A percentile compares a stretch with the other conserved stretches of the same genome.
Conservation (phyloP, 2,797 vertebrate species). For the Crocidura indochinensis region DNA sequence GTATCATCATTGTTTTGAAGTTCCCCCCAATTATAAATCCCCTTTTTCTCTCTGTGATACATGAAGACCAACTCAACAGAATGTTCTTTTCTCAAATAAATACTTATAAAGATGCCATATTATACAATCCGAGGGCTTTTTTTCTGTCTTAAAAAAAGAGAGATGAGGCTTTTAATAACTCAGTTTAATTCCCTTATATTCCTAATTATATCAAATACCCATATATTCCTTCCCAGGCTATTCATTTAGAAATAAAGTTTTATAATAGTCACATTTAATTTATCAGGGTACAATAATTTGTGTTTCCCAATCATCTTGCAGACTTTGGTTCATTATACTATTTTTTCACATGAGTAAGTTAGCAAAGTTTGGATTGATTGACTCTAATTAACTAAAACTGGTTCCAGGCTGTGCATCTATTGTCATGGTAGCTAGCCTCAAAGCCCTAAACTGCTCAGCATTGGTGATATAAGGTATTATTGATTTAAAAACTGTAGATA, state of each 20-base stretch:
- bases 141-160: constrained; percentile 81
- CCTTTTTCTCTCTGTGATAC: neutral
- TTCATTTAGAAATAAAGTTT: constrained; percentile 91
- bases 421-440: constrained; percentile 99
- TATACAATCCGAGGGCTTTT: constrained; percentile 56
- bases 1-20: neutral
- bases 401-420: constrained; percentile 99
- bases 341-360: constrained; percentile 99
- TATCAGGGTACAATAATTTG: constrained; percentile 96
- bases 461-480: constrained; percentile 91
- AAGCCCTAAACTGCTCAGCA: constrained; percentile 93
- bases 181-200: constrained; percentile 85
- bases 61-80: neutral
- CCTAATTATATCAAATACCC: constrained; percentile 91
- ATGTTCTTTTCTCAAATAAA: constrained; percentile 40
- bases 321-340: constrained; percentile 99
- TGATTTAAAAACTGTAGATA: constrained; percentile 90
- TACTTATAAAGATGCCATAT: constrained; percentile 28
- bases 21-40: too few relatives aligned
- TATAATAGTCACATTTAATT: constrained; percentile 94
- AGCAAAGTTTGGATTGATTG: constrained; percentile 99
- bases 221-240: constrained; percentile 88
- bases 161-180: constrained; percentile 80
- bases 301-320: constrained; percentile 99
- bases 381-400: constrained; percentile 99